These are phyloP conservation scores for Ceraclea dissimilis DNA, from an alignment of 2,888 invertebrate species.

Conservation along the genomic window DNA sequence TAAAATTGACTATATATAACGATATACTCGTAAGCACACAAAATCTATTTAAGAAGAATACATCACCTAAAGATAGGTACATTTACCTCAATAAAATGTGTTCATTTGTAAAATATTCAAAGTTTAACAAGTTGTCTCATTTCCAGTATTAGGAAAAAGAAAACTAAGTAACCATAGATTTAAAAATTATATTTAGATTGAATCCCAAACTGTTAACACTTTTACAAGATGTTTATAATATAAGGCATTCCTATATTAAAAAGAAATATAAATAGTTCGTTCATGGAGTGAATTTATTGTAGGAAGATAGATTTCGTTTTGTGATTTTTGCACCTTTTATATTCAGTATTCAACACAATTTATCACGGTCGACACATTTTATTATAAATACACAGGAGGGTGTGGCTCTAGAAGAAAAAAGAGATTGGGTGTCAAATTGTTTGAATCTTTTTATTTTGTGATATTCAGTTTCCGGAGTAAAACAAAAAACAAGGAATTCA, in stretches of 20 bases:
- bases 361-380: conserved; percentile 13
- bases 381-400: conserved; percentile 11
- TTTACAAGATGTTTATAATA: not conserved
- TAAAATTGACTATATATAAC: no score
- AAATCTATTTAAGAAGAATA: no score
- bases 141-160: no score
- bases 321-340: conserved; percentile 1
- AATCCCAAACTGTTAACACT: no score
- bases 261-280: not conserved
- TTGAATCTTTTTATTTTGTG: conserved; percentile 17
- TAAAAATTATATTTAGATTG: no score
- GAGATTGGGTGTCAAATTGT: conserved; percentile 25
- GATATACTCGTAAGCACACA: no score
- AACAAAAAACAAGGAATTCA: conserved; percentile 21
- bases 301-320: no score
- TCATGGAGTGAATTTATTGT: not conserved
- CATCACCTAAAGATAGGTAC: no score
- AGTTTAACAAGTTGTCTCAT: no score
- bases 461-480: conserved; percentile 24
- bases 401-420: conserved; percentile 19
- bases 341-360: conserved; percentile 8
- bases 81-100: no score
- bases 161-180: no score
- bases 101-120: no score
- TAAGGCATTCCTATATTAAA: not conserved